Conservation (phyloP, 2,888 invertebrate species). For the Laspeyria flexula region DNA sequence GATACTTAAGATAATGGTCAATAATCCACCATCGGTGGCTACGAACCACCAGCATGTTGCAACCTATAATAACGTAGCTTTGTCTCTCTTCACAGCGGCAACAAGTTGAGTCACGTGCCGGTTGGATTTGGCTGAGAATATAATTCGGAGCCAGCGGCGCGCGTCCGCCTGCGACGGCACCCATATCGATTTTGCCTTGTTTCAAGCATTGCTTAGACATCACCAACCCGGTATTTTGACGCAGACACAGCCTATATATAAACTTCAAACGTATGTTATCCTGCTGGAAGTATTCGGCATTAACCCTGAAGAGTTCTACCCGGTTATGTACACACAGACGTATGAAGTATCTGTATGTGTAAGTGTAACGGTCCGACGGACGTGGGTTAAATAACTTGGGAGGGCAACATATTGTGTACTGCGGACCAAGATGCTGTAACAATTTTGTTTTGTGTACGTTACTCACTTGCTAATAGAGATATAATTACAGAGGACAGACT, state of each 20-base stretch:
- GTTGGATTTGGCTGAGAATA: slow-evolving; percentile 73
- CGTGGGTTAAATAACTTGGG: slow-evolving; percentile 57
- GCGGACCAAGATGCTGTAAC: slow-evolving; percentile 45
- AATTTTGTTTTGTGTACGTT: no score
- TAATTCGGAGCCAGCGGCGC: slow-evolving; percentile 75
- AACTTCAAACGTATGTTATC: slow-evolving; percentile 35
- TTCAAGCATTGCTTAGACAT: slow-evolving; percentile 71
- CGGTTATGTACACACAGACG: slow-evolving; percentile 43
- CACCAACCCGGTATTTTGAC: slow-evolving; percentile 54
- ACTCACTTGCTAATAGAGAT: slow-evolving; percentile 28
- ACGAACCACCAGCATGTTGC: slow-evolving; percentile 42
- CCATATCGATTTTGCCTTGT: slow-evolving; percentile 79
- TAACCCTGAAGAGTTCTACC: slow-evolving; percentile 31
- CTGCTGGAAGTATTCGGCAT: slow-evolving; percentile 37
- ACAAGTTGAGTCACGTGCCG: slow-evolving; percentile 85
- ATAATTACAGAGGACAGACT: slow-evolving; percentile 5
- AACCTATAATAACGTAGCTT: slow-evolving; percentile 49
- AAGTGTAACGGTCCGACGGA: slow-evolving; percentile 43
- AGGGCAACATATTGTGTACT: slow-evolving; percentile 50
- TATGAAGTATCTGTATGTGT: slow-evolving; percentile 42
- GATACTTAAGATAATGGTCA: slow-evolving; percentile 38
- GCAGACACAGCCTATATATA: slow-evolving; percentile 49
- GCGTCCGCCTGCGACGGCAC: slow-evolving; percentile 72
- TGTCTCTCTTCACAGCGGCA: slow-evolving; percentile 64
- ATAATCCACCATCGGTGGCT: slow-evolving; percentile 42